Percentiles rank a stretch among this genome's conserved stretches.
Conservation (phyloP, 2,113 vertebrate species). For the Etheostoma spectabile region DNA sequence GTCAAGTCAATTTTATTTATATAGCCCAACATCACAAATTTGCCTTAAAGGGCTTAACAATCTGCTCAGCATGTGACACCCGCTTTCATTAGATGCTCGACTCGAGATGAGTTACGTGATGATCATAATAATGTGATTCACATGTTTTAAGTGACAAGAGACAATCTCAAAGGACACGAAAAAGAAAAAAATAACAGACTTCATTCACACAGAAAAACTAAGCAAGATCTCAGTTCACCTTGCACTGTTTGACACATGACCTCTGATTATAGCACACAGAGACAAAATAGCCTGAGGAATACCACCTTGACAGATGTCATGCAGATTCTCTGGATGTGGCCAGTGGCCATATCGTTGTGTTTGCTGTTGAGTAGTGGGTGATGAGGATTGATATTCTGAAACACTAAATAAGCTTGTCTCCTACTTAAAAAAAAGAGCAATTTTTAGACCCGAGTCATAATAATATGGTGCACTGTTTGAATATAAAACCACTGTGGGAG, state of each 20-base stretch:
- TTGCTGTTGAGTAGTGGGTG: background rate
- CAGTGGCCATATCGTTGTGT: background rate
- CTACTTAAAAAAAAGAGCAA: background rate
- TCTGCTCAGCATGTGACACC: background rate
- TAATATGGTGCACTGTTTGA: conserved; percentile 3
- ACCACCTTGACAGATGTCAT: background rate
- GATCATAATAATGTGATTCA: background rate
- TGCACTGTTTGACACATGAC: background rate
- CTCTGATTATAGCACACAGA: background rate
- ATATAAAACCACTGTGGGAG: background rate
- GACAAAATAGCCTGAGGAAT: background rate
- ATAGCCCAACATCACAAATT: no score
- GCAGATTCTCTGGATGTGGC: background rate
- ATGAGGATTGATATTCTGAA: conserved; percentile 7
- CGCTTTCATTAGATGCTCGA: no score
- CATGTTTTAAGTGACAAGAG: background rate
- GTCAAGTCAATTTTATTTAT: background rate
- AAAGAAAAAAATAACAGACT: no score
- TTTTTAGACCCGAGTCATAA: conserved; percentile 31
- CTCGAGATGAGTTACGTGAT: background rate
- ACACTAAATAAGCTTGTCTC: conserved; percentile 14
- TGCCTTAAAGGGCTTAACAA: background rate
- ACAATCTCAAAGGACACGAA: no score
- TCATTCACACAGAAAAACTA: no score
- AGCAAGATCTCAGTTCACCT: background rate